These are phyloP conservation scores for Tenodera sinensis DNA, from an alignment of 2,888 invertebrate species.

Conservation along the genomic window DNA sequence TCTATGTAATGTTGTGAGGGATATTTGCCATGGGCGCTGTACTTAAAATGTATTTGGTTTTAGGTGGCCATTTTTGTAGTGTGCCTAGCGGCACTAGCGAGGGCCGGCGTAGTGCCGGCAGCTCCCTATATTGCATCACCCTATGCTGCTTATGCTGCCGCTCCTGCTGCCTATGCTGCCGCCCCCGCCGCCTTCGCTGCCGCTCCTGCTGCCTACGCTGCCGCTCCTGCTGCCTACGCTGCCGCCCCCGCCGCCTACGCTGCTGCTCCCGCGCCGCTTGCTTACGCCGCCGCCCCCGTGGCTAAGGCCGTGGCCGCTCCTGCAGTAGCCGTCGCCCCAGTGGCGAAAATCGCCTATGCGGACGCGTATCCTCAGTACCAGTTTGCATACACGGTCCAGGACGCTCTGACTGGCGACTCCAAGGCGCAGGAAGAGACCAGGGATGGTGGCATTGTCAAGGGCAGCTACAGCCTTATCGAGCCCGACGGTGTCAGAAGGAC, in stretches of 20 bases:
- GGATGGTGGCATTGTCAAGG: constrained; percentile 41
- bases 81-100: background rate
- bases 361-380: constrained; percentile 34
- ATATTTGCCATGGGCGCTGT: background rate
- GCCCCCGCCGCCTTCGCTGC: background rate
- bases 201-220: background rate
- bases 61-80: background rate
- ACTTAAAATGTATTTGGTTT: background rate
- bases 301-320: constrained; percentile 19
- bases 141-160: constrained; percentile 6
- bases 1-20: too few species aligned
- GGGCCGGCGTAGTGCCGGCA: constrained; percentile 11
- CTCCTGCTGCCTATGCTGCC: constrained; percentile 1
- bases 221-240: constrained; percentile 15
- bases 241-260: constrained; percentile 22
- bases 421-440: constrained; percentile 39
- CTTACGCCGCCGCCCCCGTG: constrained; percentile 25
- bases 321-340: constrained; percentile 29
- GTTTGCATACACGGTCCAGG: constrained; percentile 33
- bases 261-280: constrained; percentile 34
- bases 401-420: constrained; percentile 39
- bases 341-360: constrained; percentile 31
- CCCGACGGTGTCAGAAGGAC: constrained; percentile 40
- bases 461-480: constrained; percentile 40
- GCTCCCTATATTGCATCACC: background rate